These are phyloP conservation scores for Ectemnius continuus DNA, from an alignment of 2,888 invertebrate genomes.

Conservation along the genomic window DNA sequence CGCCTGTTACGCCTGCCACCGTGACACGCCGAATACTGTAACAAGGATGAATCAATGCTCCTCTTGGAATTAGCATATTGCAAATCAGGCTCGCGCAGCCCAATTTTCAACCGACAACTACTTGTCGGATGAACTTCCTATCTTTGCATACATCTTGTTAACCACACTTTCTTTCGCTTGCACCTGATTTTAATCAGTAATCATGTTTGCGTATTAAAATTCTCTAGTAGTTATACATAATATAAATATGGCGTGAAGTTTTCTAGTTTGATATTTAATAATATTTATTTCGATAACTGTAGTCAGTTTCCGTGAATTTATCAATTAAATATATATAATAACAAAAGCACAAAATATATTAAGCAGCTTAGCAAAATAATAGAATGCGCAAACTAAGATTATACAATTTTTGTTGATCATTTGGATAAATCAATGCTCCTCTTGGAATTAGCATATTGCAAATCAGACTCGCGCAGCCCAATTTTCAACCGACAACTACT, in stretches of 20 bases:
- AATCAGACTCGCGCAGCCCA: not conserved
- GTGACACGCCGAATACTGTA: not conserved
- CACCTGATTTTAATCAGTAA: constrained; percentile 16
- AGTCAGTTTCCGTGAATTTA: no score
- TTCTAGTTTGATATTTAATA: no score
- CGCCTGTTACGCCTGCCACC: not conserved
- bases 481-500: not conserved
- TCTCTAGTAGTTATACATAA: no score
- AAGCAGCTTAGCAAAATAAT: no score
- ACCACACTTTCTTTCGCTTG: constrained; percentile 6
- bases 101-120: not conserved
- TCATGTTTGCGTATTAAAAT: not conserved
- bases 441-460: not conserved
- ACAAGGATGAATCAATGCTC: constrained; percentile 17
- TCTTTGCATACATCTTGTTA: constrained; percentile 2
- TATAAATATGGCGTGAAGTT: no score
- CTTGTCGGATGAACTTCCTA: not conserved
- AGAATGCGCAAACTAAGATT: no score
- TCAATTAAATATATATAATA: no score
- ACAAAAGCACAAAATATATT: no score
- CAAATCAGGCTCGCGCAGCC: not conserved
- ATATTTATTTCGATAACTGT: no score
- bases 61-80: not conserved
- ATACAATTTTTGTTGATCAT: no score
- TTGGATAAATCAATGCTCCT: no score